Evolutionary conservation across 2,888 invertebrate genomes (phyloP).

Genomic region (Mimas tiliae): DNA sequence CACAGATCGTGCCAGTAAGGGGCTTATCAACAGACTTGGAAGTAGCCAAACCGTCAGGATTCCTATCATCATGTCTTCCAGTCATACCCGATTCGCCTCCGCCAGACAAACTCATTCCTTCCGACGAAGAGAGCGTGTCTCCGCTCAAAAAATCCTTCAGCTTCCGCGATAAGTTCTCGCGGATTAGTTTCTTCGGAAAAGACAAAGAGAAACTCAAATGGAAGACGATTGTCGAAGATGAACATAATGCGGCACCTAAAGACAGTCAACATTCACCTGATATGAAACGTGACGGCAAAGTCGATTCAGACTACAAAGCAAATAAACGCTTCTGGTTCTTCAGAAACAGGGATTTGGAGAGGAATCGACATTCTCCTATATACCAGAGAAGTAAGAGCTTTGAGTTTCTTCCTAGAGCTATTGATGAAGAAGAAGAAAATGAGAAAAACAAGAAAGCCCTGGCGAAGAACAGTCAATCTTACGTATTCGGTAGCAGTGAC

Average conservation of each 20-base stretch:
- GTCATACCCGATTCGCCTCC: slow-evolving; percentile 61
- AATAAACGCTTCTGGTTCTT: slow-evolving; percentile 78
- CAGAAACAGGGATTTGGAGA: slow-evolving; percentile 64
- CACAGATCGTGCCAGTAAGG: slow-evolving; percentile 59
- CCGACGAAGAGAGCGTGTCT: slow-evolving; percentile 61
- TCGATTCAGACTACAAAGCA: slow-evolving; percentile 61
- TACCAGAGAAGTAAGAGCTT: slow-evolving; percentile 78
- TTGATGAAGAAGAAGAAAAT: slow-evolving; percentile 58
- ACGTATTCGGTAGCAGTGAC: slow-evolving; percentile 65
- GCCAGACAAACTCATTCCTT: slow-evolving; percentile 52
- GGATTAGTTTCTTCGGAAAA: slow-evolving; percentile 68
- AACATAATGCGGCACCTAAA: slow-evolving; percentile 40
- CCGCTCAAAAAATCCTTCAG: slow-evolving; percentile 76
- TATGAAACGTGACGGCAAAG: slow-evolving; percentile 43
- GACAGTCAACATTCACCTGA: slow-evolving; percentile 33
- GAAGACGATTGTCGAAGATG: slow-evolving; percentile 61
- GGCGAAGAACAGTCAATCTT: slow-evolving; percentile 59
- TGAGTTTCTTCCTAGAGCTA: slow-evolving; percentile 72
- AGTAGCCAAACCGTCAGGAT: slow-evolving; percentile 75
- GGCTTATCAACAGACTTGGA: slow-evolving; percentile 66
- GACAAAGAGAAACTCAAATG: slow-evolving; percentile 64
- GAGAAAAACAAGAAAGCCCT: slow-evolving; percentile 40
- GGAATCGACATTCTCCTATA: slow-evolving; percentile 55
- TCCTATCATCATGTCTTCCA: slow-evolving; percentile 71
- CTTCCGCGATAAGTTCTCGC: slow-evolving; percentile 72